Evolutionary conservation across 2,797 vertebrate species (phyloP), one percentile per base, ranked within the genome.

Genomic region (Channallabes apus): DNA sequence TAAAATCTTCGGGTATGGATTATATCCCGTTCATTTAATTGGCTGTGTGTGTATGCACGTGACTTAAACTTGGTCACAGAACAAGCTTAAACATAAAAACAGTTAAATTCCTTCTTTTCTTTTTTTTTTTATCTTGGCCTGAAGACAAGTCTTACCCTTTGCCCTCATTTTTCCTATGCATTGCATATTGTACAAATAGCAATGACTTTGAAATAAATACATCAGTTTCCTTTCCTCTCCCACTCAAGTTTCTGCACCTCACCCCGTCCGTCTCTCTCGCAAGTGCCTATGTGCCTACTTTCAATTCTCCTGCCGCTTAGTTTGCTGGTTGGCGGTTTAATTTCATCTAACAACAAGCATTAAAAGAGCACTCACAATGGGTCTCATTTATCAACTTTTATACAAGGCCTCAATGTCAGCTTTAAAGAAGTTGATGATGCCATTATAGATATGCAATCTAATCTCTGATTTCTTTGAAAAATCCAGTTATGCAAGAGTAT

Each of bases 41-140:
- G 56, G 86, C 75, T 4, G 20, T 73, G 68, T 79, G 82, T 65
- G 56, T 62, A 56, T 12, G 67, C 67, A 75, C 71, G 82, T 62
- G 80, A 54, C 87, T 78, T 69, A 64, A 76, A 90, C 84, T 85
- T 91, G 88, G 92, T 94, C 93, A 93, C 91, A 91, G 91, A 91
- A 89, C 88, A 83, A 92, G 91, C 91, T 93, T 94, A 92, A 92
- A 89, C 88, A 91, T 91, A 93, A 91, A 93, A 92, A 86, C 91
- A 88, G 90, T 92, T 93, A 89, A 94, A 94, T 94, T 95, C 94
- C 94, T 94, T 95, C 51, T 3, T n/a, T n/a, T 8, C 7, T 64
- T 27, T 29, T 11, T 62, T 62, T 27, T 7, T 12, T 12, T 93
- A 95, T 93, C 94, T 94, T 92, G 93, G 91, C 92, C 92, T 94